Evolutionary conservation across 2,113 vertebrate species (phyloP), one percentile per base, ranked within the genome.

Genomic region (Albula glossodonta): DNA sequence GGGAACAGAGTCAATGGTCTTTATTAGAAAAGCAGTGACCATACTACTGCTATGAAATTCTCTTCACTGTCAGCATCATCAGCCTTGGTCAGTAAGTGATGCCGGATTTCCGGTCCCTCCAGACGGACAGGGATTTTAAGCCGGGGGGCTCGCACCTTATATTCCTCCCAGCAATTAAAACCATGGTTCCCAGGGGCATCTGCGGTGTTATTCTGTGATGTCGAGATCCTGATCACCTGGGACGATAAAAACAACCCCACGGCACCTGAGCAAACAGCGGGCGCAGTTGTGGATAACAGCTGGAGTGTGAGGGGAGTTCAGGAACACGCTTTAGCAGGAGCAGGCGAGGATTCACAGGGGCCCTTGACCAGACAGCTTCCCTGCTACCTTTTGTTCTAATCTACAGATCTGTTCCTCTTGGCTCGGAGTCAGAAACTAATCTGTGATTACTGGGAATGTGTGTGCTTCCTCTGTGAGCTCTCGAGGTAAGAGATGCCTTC

Each of bases 181-280:
- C 87, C 50, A 22, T 10, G 48, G 85, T 83, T 88, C 91, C 87
- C 88, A 82, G 81, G 88, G 89, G 87, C 89, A 89, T 89, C 86
- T 87, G 86, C 70, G 77, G 52, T 90, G 87, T 91, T 91, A 81
- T 91, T 91, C 81, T 90, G 83, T 82, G 12, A 87, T 89, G 90
- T 89, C 90, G 90, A 85, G 83, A 82, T 90, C 87, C 86, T 74
- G 51, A 88, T 83, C 83, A 70, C 51, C 57, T 41, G 84, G 89
- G 84, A 70, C 82, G 83, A 88, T 51, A 63, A 89, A 90, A 90
- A 70, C 22, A 4, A 70, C 22, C 2, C 22, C 51, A 17, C 56
- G 84, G 89, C 94, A 93, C 93, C 94, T 94, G 93, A 89, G 85
- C 88, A 93, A 94, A 93, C 91, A 93, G 60, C 57, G 51, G 86